Percentiles rank a stretch among this genome's conserved stretches.
Conservation (phyloP, 2,113 vertebrate species). For the Aptenodytes forsteri region DNA sequence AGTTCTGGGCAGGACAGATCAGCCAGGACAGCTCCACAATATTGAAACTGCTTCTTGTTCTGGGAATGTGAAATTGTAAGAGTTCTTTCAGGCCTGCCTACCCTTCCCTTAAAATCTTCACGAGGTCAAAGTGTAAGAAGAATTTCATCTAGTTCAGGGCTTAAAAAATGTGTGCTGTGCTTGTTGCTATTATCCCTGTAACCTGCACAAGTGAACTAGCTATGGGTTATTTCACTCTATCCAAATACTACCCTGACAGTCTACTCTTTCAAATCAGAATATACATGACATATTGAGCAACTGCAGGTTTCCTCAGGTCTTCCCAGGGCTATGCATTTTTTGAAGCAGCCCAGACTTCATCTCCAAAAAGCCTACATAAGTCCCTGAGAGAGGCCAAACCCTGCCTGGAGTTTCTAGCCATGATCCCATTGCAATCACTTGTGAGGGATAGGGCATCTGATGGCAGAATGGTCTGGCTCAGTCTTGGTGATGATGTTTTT, state of each 20-base stretch:
- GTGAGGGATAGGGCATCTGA: not conserved
- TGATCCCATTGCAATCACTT: not conserved
- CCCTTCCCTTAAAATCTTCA: not conserved
- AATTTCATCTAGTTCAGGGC: not conserved
- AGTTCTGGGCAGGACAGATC: not conserved
- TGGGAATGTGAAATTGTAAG: not conserved
- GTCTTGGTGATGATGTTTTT: not conserved
- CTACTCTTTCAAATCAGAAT: not conserved
- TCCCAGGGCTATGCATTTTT: not conserved
- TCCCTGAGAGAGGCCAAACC: not conserved
- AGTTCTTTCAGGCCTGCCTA: not conserved
- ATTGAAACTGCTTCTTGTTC: not conserved
- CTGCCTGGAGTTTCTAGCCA: not conserved
- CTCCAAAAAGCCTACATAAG: rapidly evolving
- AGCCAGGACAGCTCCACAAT: not conserved
- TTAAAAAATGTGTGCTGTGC: not conserved
- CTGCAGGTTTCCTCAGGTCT: not conserved
- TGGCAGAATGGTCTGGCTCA: not conserved
- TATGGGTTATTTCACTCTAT: not conserved
- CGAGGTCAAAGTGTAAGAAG: not conserved
- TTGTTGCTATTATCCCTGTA: not conserved
- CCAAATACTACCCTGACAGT: not conserved
- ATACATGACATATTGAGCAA: not conserved
- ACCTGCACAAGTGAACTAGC: not conserved
- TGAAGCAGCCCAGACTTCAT: not conserved